Evolutionary conservation across 2,888 invertebrate species (phyloP).

Genomic region (Coelogynopora nodosa): DNA sequence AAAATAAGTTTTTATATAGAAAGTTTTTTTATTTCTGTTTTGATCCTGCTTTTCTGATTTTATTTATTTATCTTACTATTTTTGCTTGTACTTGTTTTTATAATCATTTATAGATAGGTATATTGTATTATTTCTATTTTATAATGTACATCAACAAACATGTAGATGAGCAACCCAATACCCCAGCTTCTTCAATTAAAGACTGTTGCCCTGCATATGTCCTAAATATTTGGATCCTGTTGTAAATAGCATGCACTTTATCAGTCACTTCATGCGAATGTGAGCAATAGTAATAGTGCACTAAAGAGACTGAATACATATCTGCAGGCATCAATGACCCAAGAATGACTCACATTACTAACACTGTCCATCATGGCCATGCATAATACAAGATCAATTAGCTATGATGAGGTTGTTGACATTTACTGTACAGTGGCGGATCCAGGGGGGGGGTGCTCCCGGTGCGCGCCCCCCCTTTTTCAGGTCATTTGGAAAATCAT

Average conservation of each 20-base stretch:
- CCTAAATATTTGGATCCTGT: slow-evolving; percentile 7
- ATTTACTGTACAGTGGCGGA: slow-evolving; percentile 31
- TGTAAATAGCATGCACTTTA: slow-evolving; percentile 25
- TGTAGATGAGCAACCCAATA: slow-evolving; percentile 12
- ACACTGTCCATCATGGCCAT: slow-evolving; percentile 13
- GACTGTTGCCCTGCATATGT: slow-evolving; percentile 12
- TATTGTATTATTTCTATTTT: slow-evolving; percentile 31
- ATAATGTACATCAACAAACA: slow-evolving; percentile 5
- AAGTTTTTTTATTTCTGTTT: slow-evolving; percentile 25
- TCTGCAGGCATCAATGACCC: neutral
- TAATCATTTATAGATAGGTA: slow-evolving; percentile 14
- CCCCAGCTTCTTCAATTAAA: slow-evolving; percentile 19
- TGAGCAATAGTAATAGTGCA: neutral
- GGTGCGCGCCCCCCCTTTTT: too few species aligned
- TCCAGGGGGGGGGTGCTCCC: too few species aligned
- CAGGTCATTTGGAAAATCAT: too few species aligned
- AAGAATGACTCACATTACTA: slow-evolving; percentile 11
- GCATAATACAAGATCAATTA: slow-evolving; percentile 28
- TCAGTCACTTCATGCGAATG: slow-evolving; percentile 16
- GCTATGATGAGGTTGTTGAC: slow-evolving; percentile 14
- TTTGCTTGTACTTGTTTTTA: neutral
- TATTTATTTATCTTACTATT: slow-evolving; percentile 19
- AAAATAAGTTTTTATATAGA: slow-evolving; percentile 28
- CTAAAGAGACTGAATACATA: neutral
- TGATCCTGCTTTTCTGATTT: slow-evolving; percentile 13